These are phyloP conservation scores for Myiagra hebetior DNA, from an alignment of 2,113 vertebrate genomes.

Conservation along the genomic window DNA sequence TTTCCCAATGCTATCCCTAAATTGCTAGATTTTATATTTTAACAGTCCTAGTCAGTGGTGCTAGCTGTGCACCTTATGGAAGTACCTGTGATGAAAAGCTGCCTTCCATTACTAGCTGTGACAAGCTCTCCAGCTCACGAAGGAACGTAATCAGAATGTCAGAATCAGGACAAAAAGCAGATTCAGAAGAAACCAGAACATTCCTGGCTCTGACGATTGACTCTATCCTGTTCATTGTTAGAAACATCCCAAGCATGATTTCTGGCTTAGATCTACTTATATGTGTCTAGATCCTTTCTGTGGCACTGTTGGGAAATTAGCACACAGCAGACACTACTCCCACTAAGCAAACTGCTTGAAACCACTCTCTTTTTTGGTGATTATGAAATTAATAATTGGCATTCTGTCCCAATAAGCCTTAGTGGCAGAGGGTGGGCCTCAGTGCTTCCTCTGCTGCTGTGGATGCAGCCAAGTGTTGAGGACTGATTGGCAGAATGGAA, in stretches of 20 bases:
- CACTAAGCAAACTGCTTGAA: background rate
- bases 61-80: background rate
- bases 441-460: background rate
- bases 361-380: background rate
- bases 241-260: background rate
- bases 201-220: background rate
- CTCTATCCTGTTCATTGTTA: background rate
- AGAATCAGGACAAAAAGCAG: background rate
- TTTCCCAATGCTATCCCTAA: background rate
- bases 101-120: background rate
- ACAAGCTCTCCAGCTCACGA: background rate
- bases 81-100: background rate
- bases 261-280: background rate
- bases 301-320: background rate
- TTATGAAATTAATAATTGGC: background rate
- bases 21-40: background rate
- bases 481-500: background rate
- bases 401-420: background rate
- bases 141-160: background rate
- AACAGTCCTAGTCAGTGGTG: background rate
- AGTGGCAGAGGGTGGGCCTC: background rate
- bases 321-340: background rate
- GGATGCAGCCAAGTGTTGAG: background rate
- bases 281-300: background rate
- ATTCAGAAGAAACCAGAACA: background rate